These are phyloP conservation scores for Pemphredon lugubris DNA, from an alignment of 2,888 invertebrate species.

Conservation along the genomic window DNA sequence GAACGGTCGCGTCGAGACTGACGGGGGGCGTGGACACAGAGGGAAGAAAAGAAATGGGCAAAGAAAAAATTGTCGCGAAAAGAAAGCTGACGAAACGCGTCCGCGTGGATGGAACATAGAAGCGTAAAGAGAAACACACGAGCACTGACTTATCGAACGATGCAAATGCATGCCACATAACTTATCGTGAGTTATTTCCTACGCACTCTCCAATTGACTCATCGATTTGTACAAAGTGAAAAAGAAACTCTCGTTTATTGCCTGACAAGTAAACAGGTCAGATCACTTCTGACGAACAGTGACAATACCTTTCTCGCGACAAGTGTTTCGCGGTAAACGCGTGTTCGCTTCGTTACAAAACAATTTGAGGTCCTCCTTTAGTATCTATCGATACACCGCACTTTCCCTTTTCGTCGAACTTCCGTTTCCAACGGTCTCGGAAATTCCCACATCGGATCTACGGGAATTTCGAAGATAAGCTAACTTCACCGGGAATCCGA, in stretches of 20 bases:
- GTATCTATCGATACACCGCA: no score
- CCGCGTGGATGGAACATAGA: background rate
- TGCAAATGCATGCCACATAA: slow-evolving; percentile 52
- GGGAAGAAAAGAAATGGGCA: background rate
- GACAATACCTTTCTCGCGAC: slow-evolving; percentile 14
- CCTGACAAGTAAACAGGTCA: slow-evolving; percentile 43
- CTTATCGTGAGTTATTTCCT: no score
- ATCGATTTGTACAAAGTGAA: slow-evolving; percentile 45
- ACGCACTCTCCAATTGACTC: slow-evolving; percentile 17
- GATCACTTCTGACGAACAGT: slow-evolving; percentile 33
- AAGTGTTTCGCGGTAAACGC: background rate
- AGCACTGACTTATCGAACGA: slow-evolving; percentile 16
- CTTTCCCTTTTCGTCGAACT: no score
- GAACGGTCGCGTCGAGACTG: background rate
- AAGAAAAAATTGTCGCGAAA: background rate
- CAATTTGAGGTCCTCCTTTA: no score
- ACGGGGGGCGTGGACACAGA: background rate
- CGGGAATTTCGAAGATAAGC: no score
- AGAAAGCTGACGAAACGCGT: background rate
- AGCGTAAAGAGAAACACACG: slow-evolving; percentile 10
- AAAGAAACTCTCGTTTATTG: slow-evolving; percentile 56
- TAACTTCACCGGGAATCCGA: no score
- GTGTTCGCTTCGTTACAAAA: no score
- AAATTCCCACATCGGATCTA: no score
- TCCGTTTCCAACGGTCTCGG: no score